These are phyloP conservation scores for Hafferia zeledoni DNA, from an alignment of 2,797 vertebrate species.

Conservation along the genomic window DNA sequence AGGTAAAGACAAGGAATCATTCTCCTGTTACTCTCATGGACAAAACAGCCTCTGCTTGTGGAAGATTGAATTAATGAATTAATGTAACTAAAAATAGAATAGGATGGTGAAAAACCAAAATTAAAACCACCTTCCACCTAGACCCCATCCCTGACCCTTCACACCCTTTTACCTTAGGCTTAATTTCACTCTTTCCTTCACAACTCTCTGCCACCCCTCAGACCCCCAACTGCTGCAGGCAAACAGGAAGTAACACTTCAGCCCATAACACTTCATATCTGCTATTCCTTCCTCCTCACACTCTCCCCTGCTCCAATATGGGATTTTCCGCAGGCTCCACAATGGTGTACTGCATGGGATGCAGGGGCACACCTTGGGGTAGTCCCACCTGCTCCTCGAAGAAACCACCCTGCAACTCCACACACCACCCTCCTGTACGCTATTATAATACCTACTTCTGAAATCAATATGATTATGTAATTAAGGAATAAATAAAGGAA, in stretches of 20 bases:
- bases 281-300: not conserved
- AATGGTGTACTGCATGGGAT: too few species aligned
- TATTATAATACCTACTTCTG: not conserved
- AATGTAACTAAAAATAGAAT: not conserved
- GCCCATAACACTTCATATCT: not conserved
- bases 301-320: not conserved
- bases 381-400: not conserved
- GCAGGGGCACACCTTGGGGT: not conserved
- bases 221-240: not conserved
- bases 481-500: not conserved
- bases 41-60: not conserved
- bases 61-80: not conserved
- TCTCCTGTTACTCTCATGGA: not conserved
- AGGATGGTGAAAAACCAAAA: not conserved
- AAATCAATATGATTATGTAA: not conserved
- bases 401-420: not conserved
- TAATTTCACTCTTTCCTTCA: not conserved
- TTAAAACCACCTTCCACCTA: not conserved
- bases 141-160: too few species aligned
- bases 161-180: not conserved
- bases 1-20: not conserved
- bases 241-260: not conserved
- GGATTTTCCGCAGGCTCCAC: not conserved
- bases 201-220: not conserved
- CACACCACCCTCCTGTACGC: accelerated